phyloP scores from a whole-genome alignment of 2,888 invertebrate genomes.

The Dryobota labecula region DNA sequence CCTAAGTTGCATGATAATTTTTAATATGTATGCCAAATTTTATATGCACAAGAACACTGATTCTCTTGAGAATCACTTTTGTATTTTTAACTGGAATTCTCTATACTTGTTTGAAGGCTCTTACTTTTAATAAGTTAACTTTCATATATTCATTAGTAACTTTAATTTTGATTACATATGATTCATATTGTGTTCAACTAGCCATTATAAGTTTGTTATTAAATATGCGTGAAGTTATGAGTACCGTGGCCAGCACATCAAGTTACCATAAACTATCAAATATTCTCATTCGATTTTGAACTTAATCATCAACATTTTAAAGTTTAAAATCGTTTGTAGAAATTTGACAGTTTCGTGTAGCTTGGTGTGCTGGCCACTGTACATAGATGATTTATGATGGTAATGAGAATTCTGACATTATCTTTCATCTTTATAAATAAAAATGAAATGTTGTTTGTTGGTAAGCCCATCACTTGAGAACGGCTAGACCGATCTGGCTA shows the following conservation, averaged over 20 bases:
- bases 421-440: too few species aligned
- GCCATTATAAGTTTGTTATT: conserved; percentile 29
- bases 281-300: too few species aligned
- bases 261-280: too few species aligned
- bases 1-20: conserved; percentile 21
- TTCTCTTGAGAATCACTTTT: conserved; percentile 3
- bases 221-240: conserved; percentile 32
- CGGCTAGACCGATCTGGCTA: too few species aligned
- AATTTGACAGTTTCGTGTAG: too few species aligned
- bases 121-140: not conserved
- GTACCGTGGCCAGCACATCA: too few species aligned
- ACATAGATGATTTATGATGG: conserved; percentile 42
- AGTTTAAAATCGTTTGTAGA: too few species aligned
- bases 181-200: conserved; percentile 17
- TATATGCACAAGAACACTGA: conserved; percentile 10
- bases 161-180: conserved; percentile 7
- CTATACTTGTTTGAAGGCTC: not conserved
- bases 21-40: conserved; percentile 18
- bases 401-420: conserved; percentile 11
- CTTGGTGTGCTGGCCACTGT: too few species aligned
- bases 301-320: too few species aligned
- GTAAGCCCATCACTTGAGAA: too few species aligned
- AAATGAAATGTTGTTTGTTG: too few species aligned
- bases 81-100: conserved; percentile 1
- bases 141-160: conserved; percentile 17